These are phyloP conservation scores for Entelurus aequoreus DNA, from an alignment of 2,113 vertebrate species.

Conservation along the genomic window DNA sequence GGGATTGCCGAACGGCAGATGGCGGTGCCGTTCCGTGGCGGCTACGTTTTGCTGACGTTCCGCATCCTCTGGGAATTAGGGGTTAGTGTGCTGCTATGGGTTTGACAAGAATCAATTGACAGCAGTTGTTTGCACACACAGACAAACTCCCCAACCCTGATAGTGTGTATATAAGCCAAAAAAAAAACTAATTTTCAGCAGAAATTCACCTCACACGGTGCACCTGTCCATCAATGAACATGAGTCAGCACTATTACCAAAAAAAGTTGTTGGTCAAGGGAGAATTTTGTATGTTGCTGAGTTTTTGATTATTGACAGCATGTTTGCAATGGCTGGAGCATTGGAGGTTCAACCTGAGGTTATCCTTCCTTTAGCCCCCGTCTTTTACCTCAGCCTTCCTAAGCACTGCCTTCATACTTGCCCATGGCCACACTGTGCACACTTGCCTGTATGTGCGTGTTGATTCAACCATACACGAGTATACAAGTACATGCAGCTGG, in stretches of 20 bases:
- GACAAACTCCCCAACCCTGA: neutral
- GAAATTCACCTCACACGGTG: slow-evolving; percentile 14
- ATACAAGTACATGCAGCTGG: neutral
- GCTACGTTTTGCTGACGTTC: no score
- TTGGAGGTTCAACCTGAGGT: slow-evolving; percentile 31
- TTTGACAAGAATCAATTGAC: slow-evolving; percentile 61
- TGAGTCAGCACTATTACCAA: slow-evolving; percentile 2
- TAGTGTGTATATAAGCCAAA: slow-evolving; percentile 24
- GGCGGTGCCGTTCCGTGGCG: no score
- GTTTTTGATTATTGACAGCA: neutral
- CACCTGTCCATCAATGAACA: slow-evolving; percentile 4
- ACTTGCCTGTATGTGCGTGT: slow-evolving; percentile 16
- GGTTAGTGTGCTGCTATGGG: slow-evolving; percentile 39
- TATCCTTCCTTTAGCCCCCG: slow-evolving; percentile 25
- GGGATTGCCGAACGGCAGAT: no score
- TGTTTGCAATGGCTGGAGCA: neutral
- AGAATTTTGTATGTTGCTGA: neutral
- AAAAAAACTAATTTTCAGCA: slow-evolving; percentile 34
- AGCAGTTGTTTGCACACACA: slow-evolving; percentile 21
- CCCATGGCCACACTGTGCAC: slow-evolving; percentile 32
- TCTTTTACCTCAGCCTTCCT: slow-evolving; percentile 34
- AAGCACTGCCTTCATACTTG: slow-evolving; percentile 40
- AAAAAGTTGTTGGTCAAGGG: neutral
- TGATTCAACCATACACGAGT: neutral
- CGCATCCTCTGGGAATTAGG: no score